Conservation (phyloP, 2,797 vertebrate species). For the Lemur catta region DNA sequence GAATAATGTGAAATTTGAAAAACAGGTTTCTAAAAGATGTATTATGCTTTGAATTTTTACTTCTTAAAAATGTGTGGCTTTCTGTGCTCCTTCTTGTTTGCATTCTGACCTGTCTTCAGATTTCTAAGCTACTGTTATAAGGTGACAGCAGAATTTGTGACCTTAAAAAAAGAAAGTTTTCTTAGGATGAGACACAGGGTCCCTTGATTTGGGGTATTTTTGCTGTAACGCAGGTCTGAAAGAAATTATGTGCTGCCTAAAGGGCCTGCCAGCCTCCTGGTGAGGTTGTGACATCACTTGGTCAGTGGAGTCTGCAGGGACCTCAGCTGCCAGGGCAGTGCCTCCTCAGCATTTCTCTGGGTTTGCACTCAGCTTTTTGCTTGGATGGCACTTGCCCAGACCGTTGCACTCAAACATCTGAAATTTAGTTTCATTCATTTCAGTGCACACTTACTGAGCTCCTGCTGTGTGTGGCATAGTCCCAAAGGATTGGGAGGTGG, state of each 20-base stretch:
- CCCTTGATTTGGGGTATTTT: neutral
- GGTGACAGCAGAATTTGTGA: neutral
- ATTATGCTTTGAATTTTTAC: neutral
- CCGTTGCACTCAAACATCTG: neutral
- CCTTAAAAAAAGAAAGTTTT: neutral
- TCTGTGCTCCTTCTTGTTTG: neutral
- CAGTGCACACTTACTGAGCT: no score
- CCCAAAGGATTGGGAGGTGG: neutral
- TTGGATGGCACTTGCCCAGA: neutral
- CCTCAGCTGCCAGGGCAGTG: neutral
- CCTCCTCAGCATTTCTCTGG: neutral
- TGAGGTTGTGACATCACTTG: neutral
- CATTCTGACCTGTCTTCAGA: neutral
- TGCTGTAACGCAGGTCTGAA: neutral
- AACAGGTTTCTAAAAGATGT: neutral
- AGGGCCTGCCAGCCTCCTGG: neutral
- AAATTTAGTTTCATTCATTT: neutral
- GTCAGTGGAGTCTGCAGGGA: neutral
- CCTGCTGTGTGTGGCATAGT: neutral
- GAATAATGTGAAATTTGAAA: neutral
- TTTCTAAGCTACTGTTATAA: neutral
- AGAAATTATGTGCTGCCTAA: neutral
- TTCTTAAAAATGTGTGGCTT: conserved; percentile 34
- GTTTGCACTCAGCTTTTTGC: neutral
- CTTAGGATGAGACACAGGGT: neutral